phyloP scores from a whole-genome alignment of 30 jellyfish, hydroid and myxozoan genomes.

The Cassiopea xamachana region DNA sequence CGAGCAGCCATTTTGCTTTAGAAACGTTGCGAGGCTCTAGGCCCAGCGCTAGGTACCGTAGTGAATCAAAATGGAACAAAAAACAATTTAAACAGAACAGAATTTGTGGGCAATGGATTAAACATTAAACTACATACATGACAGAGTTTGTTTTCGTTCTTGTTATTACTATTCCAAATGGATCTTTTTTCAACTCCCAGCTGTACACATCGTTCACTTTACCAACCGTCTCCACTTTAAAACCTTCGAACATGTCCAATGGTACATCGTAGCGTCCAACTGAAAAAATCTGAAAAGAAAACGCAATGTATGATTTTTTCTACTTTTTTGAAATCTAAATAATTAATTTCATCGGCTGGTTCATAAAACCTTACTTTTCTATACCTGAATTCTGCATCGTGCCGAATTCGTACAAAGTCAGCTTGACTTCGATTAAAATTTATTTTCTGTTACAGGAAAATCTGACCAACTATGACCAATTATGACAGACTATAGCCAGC shows the following conservation, averaged over 20 bases:
- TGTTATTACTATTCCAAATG: slow-evolving; percentile 60
- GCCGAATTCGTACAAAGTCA: too few relatives aligned
- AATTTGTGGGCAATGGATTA: neutral
- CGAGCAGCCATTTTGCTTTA: neutral
- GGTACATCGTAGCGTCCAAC: slow-evolving; percentile 71
- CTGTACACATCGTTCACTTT: slow-evolving; percentile 52
- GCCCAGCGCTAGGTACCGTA: too few relatives aligned
- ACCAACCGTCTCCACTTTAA: slow-evolving; percentile 22
- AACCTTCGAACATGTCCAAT: slow-evolving; percentile 41
- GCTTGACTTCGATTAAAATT: too few relatives aligned
- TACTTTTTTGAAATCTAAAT: neutral
- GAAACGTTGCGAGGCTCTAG: neutral
- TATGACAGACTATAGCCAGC: too few relatives aligned
- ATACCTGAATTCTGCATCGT: too few relatives aligned
- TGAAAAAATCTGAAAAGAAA: neutral
- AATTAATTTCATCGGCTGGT: too few relatives aligned
- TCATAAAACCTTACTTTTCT: too few relatives aligned
- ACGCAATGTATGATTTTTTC: neutral
- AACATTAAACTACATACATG: slow-evolving; percentile 27
- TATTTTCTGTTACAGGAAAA: too few relatives aligned
- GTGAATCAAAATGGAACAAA: neutral
- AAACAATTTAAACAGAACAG: neutral
- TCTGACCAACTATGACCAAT: too few relatives aligned
- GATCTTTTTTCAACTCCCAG: slow-evolving; percentile 41
- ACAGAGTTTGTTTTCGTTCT: slow-evolving; percentile 43